A percentile compares a stretch with the other conserved stretches of the same genome.
Conservation (phyloP, 1,140 invertebrate species). For the Ceratosolen fusciceps region DNA sequence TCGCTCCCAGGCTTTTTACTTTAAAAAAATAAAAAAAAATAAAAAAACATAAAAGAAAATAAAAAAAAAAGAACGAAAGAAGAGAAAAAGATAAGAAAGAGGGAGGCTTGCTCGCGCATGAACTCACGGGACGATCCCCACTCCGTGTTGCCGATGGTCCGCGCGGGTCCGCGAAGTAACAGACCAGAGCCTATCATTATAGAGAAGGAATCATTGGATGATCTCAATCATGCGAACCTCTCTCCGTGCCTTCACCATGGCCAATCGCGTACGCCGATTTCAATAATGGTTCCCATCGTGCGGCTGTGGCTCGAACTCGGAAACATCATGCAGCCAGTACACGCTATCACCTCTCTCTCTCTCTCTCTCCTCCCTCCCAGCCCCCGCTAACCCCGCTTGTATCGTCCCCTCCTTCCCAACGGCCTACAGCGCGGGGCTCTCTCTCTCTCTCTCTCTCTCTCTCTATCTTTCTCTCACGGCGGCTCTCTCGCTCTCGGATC, state of each 20-base stretch:
- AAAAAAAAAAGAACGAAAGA: background rate
- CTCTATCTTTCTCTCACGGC: background rate
- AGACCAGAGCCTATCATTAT: conserved; percentile 70
- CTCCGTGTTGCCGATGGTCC: background rate
- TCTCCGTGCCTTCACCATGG: conserved; percentile 65
- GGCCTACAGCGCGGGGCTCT: too few species aligned
- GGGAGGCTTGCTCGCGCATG: conserved; percentile 25
- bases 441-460: background rate
- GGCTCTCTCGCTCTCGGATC: background rate
- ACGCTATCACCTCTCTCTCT: background rate
- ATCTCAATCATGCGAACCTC: conserved; percentile 72
- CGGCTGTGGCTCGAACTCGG: conserved; percentile 53
- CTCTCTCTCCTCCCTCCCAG: background rate
- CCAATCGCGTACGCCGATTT: conserved; percentile 67
- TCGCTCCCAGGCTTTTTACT: background rate
- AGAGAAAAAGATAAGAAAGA: background rate
- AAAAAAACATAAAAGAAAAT: conserved; percentile 4
- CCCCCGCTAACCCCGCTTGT: too few species aligned
- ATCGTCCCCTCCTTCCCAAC: too few species aligned
- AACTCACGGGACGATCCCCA: conserved; percentile 38
- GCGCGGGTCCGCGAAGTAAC: conserved; percentile 54
- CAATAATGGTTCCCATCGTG: conserved; percentile 67
- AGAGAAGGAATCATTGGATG: conserved; percentile 73
- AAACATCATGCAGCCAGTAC: conserved; percentile 48
- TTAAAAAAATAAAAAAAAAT: conserved; percentile 1